Evolutionary conservation across 2,797 vertebrate species (phyloP), one percentile per base, ranked within the genome.

Genomic region (Microhierax caerulescens): DNA sequence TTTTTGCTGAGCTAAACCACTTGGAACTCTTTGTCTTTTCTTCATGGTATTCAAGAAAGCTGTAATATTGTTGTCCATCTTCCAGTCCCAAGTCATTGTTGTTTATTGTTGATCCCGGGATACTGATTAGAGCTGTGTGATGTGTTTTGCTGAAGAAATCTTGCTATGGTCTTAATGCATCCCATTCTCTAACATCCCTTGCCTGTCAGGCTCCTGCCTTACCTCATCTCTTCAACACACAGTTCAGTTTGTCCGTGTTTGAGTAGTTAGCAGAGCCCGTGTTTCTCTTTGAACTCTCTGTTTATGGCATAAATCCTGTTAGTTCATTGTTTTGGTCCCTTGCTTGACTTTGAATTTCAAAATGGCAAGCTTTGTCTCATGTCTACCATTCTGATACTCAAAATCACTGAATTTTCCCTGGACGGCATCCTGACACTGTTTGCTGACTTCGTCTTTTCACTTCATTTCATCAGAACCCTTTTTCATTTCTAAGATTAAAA

Each of bases 101-200:
- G 37, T 20, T 39, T 53, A 3, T 18, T 20, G 23, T 28, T 34
- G 32, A 6, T 47, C 12, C 53, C 3, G 5, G 34, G 74, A 22
- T 10, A 21, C 37, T 23, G 34, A 9, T 19, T 4, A 10, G 67
- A 39, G 21, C 24, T 8, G 10, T 1, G 0, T 6, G n/a, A 7
- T 2, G 11, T 30, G 43, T 45, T 53, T 10, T 53, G 59, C 48
- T 9, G 34, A 19, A 64, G 57, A 39, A 36, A 21, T 21, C 56
- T 24, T 32, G 41, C 36, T 18, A 32, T 37, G n/a, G 34, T 23
- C 48, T 63, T 5, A 30, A 48, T 10, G 37, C 7, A 2, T 30
- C 54, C 57, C 65, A 21, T 39, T 69, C 34, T 48, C 15, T 32
- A 23, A 11, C 36, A 16, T 4, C 54, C 82, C 50, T 50, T 0